phyloP scores from a whole-genome alignment of 2,888 invertebrate genomes.

The Ennomos quercinarius region DNA sequence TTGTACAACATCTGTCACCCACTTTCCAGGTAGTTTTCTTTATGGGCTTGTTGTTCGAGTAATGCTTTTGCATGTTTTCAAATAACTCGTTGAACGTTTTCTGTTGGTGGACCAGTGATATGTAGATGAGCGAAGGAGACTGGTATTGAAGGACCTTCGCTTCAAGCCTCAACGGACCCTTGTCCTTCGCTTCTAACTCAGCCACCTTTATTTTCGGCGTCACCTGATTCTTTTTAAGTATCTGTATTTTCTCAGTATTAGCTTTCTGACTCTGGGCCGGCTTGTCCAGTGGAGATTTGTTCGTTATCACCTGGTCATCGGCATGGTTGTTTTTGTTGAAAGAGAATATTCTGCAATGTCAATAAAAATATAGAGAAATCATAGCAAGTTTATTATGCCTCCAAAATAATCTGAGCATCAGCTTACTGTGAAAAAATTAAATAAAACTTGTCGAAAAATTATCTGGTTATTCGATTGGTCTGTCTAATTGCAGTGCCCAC shows the following conservation, averaged over 20 bases:
- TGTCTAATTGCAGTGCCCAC: too few species aligned
- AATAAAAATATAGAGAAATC: conserved; percentile 5
- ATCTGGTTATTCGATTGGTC: too few species aligned
- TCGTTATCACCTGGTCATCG: conserved; percentile 58
- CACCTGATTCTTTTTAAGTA: conserved; percentile 51
- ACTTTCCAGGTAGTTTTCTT: conserved; percentile 75
- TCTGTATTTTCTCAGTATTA: conserved; percentile 42
- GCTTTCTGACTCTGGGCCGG: conserved; percentile 31
- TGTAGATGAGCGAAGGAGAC: conserved; percentile 86
- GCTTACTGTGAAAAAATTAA: too few species aligned
- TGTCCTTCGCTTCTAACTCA: conserved; percentile 71
- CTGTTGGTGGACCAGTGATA: conserved; percentile 79
- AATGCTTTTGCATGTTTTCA: conserved; percentile 83
- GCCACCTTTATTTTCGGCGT: conserved; percentile 43
- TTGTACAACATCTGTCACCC: conserved; percentile 77
- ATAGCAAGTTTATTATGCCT: too few species aligned
- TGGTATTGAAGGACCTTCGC: conserved; percentile 79
- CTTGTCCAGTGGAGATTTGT: conserved; percentile 55
- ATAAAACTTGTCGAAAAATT: too few species aligned
- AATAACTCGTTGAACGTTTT: conserved; percentile 76
- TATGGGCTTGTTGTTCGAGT: conserved; percentile 57
- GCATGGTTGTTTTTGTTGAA: conserved; percentile 58
- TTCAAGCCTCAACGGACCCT: conserved; percentile 78
- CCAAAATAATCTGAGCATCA: too few species aligned
- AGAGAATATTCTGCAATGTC: conserved; percentile 59